Evolutionary conservation across 2,113 vertebrate genomes (phyloP), one percentile per base, ranked within the genome.

Genomic region (Marcusenius ussheri): DNA sequence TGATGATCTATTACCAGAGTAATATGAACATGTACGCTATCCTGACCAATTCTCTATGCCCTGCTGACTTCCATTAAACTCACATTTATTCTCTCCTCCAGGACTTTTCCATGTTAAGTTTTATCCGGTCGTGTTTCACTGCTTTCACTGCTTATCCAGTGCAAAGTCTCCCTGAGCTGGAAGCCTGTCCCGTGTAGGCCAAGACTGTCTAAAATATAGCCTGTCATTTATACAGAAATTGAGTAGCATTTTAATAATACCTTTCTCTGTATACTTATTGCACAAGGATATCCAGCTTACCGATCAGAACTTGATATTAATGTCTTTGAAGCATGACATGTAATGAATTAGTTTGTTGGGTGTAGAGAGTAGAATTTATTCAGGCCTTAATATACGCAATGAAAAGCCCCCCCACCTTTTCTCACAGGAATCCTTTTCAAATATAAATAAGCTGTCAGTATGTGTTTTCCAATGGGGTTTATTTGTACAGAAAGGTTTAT

Each of bases 381-480:
- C 31, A 80, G 35, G 15, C 35, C 13, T 80, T 80, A 39, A 42
- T 80, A 80, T 19, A 42, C 0, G 35, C 31, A 80, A 42, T 42
- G 74, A 42, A 80, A 77, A 39, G 3, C 35, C 35, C 31, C 70
- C 31, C 15, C 56, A 19, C 53, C 51, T 19, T 19, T 15, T 42
- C 35, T 42, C 13, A 42, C 35, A 42, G 35, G 74, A 42, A 42
- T 39, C 1, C 0, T 80, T 39, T 39, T 80, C 19, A 80, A 80
- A 42, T 80, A 80, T 80, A 80, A 35, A 80, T 80, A 80, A 80
- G 74, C 74, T 80, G 74, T 80, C 74, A 80, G 74, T 42, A 80
- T 39, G 35, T 80, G 74, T 80, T 42, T 80, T 80, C 35, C 35
- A 39, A 42, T 2, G 35, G 74, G 74, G 1, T 6, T 80, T 39